Evolutionary conservation across 1,140 invertebrate genomes (phyloP), one percentile per base, ranked within the genome.

Genomic region (Drosophila lacteicornis): DNA sequence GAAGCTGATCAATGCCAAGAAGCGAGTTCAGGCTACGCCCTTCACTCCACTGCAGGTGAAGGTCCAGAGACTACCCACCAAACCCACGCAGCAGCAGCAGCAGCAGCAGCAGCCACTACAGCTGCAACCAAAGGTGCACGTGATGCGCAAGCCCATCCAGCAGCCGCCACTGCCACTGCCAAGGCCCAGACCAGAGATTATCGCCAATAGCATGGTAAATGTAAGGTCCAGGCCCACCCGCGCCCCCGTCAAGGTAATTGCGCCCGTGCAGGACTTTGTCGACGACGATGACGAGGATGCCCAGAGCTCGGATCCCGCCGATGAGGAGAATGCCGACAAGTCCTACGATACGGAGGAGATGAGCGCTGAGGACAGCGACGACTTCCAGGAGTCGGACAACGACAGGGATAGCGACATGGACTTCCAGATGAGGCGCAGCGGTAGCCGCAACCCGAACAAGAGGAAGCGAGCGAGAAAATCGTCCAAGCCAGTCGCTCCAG

Each of bases 331-430:
- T 51, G 60, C 66, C 42, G 70, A 74, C 13, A 74, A 74, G 46
- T 73, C 69, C n/a, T 86, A 91, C 12, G 93, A 93, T 45, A 92
- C 88, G n/a, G 85, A 90, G n/a, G 91, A 93, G 67, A 61, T 91
- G 4, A 90, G 88, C 3, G 22, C 22, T 65, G 91, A 92, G 15
- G 69, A 68, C 2, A 85, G 76, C 45, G 77, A 91, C n/a, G 81
- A 63, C 9, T 79, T 81, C 12, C 84, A 74, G n/a, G 80, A 90
- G 27, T 82, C 80, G 3, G 91, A 93, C 62, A 91, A 93, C 78
- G 93, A 93, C 75, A 85, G 81, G 17, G 91, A 92, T 38, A 92
- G 91, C 63, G 83, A 93, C 75, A 84, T 91, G 55, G 92, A 93
- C 66, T 87, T 92, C 57, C 77, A 86, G 56, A 84, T 91, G 55